Base-by-base conservation (phyloP, 2,888 invertebrate species). In the Crioceris asparagi region DNA sequence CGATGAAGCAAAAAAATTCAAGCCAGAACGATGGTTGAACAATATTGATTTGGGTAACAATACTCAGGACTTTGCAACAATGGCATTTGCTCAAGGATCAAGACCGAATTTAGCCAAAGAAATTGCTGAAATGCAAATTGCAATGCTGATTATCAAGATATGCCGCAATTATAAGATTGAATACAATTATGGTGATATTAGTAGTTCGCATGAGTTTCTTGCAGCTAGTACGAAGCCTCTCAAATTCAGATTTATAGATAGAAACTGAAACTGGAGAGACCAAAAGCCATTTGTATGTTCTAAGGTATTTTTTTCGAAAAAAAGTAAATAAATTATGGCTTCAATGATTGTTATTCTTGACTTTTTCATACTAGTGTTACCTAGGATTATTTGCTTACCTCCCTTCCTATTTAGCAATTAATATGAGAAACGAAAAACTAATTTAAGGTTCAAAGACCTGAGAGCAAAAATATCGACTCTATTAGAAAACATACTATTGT, bases 151-250 rank as follows among this genome's bases (percentile, higher is more conserved):
- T 7, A 62, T 71, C 15, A 74, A 71, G 67, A 50, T 79, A 37
- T 45, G 78, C 35, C 69, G 71, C 45, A 74, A 72, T 51, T 79
- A 72, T 54, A 71, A 68, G 53, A 60, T 80, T 31, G 76, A 79
- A 51, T 79, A 79, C 52, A 74, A 78, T 51, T 79, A 79, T 54
- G 77, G 75, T 10, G 76, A 77, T 40, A 72, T 79, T 31, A 60
- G 62, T 38, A 70, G 74, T 36, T 72, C 69, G 30, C 69, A 69
- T 49, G 65, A 64, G 49, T 70, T 78, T 51, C 66, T 79, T 43
- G 69, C 75, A 14, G 68, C 67, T 41, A 78, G 79, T 3, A 71
- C 71, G 49, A 74, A 69, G 51, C 67, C 74, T 6, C 61, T 79
- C 40, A 75, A 73, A 57, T 72, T 79, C 56, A 70, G 77, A 54